Percentiles rank a stretch among this genome's conserved stretches.
Evolutionary conservation across 30 jellyfish, hydroid and myxozoan species (phyloP).

Genomic region (Pseudorhiza aurosa): DNA sequence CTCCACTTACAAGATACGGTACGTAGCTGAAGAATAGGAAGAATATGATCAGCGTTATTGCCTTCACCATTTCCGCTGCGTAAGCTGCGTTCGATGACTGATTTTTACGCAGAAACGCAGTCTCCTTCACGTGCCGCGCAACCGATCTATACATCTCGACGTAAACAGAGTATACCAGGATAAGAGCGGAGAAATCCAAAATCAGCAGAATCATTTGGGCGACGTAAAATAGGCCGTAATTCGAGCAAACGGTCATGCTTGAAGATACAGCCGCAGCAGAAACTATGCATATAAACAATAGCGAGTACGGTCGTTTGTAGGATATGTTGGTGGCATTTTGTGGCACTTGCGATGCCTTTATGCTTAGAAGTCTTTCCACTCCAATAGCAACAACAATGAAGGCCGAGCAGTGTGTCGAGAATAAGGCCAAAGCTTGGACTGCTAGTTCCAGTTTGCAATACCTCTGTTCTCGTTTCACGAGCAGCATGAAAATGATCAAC

Average conservation of each 20-base stretch:
- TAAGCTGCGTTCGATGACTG: conserved; percentile 27
- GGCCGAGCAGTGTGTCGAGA: conserved; percentile 54
- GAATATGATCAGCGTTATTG: conserved; percentile 54
- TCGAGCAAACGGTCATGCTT: conserved; percentile 17
- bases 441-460: conserved; percentile 48
- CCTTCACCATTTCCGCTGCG: conserved; percentile 61
- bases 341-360: conserved; percentile 21
- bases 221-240: neutral
- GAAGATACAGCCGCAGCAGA: conserved; percentile 20
- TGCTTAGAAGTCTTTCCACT: conserved; percentile 52
- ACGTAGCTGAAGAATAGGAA: conserved; percentile 59
- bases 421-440: conserved; percentile 22
- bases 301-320: conserved; percentile 28
- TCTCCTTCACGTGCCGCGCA: conserved; percentile 35
- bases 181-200: conserved; percentile 36
- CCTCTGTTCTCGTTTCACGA: neutral
- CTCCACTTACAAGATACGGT: conserved; percentile 52
- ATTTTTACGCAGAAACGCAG: conserved; percentile 34
- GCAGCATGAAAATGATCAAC: conserved; percentile 1
- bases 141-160: conserved; percentile 65
- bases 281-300: conserved; percentile 4
- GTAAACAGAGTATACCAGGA: conserved; percentile 50
- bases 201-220: conserved; percentile 25
- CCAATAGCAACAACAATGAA: conserved; percentile 63
- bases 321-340: conserved; percentile 7